Percentiles rank a stretch among this genome's conserved stretches.
phyloP scores from a whole-genome alignment of 2,113 vertebrate species.

The Crotophaga sulcirostris region DNA sequence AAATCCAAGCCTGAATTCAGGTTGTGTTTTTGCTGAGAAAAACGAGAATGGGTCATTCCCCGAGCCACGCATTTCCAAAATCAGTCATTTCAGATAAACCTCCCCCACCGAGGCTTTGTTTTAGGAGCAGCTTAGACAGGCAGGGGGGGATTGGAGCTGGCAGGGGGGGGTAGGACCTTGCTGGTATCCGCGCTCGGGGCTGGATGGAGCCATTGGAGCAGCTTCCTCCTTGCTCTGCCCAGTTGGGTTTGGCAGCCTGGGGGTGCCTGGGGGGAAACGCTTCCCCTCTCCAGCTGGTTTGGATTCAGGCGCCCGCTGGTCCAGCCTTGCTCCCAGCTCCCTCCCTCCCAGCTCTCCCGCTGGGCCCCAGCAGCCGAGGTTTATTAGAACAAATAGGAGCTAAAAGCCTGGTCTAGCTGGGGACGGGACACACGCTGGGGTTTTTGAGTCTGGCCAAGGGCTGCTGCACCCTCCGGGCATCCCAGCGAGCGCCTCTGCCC shows the following conservation, averaged over 20 bases:
- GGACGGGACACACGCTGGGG: not conserved
- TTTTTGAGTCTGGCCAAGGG: not conserved
- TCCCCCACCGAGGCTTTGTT: not conserved
- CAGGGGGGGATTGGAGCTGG: not conserved
- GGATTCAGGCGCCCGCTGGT: not conserved
- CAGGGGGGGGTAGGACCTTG: not conserved
- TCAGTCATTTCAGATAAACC: not conserved
- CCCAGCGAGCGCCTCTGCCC: not conserved
- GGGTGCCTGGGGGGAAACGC: accelerated
- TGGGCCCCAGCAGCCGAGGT: not conserved
- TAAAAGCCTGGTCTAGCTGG: not conserved
- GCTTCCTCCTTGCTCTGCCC: not conserved
- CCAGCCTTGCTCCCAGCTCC: not conserved
- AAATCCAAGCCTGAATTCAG: not conserved
- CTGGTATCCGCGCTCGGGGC: accelerated
- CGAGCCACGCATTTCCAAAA: accelerated
- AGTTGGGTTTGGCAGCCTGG: not conserved
- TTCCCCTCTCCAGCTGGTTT: not conserved
- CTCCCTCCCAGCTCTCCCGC: not conserved
- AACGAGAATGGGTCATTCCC: not conserved
- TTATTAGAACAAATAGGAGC: slow-evolving; percentile 11
- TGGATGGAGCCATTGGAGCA: not conserved
- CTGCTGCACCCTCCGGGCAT: not conserved
- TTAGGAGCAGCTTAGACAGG: not conserved
- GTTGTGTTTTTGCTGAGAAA: not conserved